Conservation (phyloP, 2,797 vertebrate species). For the Poecilia velifera region DNA sequence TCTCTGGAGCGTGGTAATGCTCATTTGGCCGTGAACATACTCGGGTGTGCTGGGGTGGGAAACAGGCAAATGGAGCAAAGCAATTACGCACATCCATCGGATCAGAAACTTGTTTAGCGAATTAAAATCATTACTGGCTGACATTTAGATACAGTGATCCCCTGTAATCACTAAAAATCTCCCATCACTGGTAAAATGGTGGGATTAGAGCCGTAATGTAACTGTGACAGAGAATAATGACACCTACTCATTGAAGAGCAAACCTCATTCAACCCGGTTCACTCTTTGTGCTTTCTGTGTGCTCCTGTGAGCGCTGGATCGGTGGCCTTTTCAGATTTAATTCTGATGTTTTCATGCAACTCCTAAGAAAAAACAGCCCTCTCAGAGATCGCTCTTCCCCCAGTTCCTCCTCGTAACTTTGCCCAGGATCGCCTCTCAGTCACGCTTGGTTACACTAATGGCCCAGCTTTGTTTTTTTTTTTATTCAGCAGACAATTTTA, state of each 20-base stretch:
- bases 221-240: constrained; percentile 51
- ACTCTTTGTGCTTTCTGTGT: constrained; percentile 14
- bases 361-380: constrained; percentile 44
- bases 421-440: constrained; percentile 18
- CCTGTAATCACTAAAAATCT: constrained; percentile 49
- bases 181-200: constrained; percentile 26
- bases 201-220: constrained; percentile 51
- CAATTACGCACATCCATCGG: constrained; percentile 77
- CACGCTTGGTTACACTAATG: constrained; percentile 19
- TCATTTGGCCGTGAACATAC: constrained; percentile 36
- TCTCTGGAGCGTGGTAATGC: constrained; percentile 7
- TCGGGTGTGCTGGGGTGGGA: constrained; percentile 32
- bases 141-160: constrained; percentile 53
- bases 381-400: constrained; percentile 31
- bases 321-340: constrained; percentile 46
- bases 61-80: constrained; percentile 60
- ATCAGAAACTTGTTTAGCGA: constrained; percentile 71
- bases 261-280: constrained; percentile 63
- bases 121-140: constrained; percentile 65
- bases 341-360: constrained; percentile 37
- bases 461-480: constrained; percentile 11
- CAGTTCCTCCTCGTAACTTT: constrained; percentile 15
- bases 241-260: constrained; percentile 43
- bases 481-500: constrained; percentile 13
- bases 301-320: constrained; percentile 15